Conservation (phyloP, 2,113 vertebrate species). For the Aix galericulata region DNA sequence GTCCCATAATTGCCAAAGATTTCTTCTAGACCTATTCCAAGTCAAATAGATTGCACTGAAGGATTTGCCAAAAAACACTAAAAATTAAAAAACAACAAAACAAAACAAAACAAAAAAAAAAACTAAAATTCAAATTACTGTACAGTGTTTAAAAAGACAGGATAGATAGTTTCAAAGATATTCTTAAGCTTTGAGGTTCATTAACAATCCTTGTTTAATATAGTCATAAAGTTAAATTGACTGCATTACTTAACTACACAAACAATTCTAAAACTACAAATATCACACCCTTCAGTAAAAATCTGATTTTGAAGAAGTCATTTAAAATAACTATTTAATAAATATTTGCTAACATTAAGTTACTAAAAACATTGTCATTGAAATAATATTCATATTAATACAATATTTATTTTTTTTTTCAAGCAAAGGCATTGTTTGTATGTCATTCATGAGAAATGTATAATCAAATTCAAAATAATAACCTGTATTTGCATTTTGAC, state of each 20-base stretch:
- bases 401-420: background rate
- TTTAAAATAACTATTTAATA: background rate
- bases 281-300: background rate
- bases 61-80: background rate
- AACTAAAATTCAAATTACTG: background rate
- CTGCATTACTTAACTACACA: background rate
- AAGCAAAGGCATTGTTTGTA: background rate
- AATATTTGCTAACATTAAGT: background rate
- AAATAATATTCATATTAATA: background rate
- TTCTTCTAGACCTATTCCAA: background rate
- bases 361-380: background rate
- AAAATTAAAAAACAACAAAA: background rate
- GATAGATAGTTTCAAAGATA: background rate
- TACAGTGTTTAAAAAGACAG: background rate
- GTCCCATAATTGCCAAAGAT: background rate
- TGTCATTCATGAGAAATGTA: background rate
- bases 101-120: too few relatives aligned
- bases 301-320: background rate
- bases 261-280: background rate
- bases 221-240: background rate
- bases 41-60: background rate
- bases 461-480: background rate
- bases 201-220: background rate
- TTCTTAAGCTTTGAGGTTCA: background rate
- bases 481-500: background rate